phyloP scores from a whole-genome alignment of 23 tunicate genomes.

The Trididemnum clinides region DNA sequence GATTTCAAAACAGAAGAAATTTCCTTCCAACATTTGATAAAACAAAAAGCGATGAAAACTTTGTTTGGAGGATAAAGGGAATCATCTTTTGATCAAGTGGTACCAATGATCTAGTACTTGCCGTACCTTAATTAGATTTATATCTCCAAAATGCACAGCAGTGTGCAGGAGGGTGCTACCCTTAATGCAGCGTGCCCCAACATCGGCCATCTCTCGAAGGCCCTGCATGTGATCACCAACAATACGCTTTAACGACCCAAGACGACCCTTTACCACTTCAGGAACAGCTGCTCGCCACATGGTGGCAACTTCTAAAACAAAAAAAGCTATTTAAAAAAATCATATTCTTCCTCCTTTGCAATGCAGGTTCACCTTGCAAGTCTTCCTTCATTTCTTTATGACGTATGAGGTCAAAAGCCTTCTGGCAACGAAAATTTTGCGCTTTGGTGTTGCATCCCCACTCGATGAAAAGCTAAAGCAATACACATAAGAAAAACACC shows the following conservation, averaged over 20 bases:
- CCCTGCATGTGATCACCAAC: constrained; percentile 81
- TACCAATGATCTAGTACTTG: background rate
- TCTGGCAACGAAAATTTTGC: constrained; percentile 69
- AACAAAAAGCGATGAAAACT: no score
- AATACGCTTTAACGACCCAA: constrained; percentile 41
- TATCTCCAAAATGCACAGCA: constrained; percentile 74
- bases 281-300: constrained; percentile 75
- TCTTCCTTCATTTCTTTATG: constrained; percentile 75
- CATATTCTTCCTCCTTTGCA: background rate
- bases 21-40: no score
- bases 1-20: no score
- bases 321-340: background rate
- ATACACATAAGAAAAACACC: no score
- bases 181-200: constrained; percentile 67
- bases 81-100: no score
- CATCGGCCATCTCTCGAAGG: constrained; percentile 74
- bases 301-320: constrained; percentile 17
- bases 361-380: constrained; percentile 45
- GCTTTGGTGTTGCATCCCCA: constrained; percentile 80
- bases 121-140: constrained; percentile 57
- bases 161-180: constrained; percentile 89
- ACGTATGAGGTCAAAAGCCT: constrained; percentile 69
- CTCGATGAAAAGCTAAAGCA: constrained; percentile 71
- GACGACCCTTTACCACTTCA: constrained; percentile 29
- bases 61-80: no score